Base-by-base conservation (phyloP, 2,113 vertebrate genomes). In the Solea solea region DNA sequence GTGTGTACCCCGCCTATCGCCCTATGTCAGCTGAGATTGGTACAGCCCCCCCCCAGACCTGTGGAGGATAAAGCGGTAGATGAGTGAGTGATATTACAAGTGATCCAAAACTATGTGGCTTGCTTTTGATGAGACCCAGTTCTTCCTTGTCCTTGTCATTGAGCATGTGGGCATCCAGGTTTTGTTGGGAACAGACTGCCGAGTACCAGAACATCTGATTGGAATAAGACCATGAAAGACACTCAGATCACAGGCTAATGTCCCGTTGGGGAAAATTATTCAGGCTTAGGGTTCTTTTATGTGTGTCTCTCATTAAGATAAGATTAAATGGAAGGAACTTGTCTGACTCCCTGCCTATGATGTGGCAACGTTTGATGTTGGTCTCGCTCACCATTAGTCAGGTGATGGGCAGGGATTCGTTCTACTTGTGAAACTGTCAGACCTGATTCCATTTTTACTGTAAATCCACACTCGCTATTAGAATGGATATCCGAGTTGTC, bases 191-290 rank as follows among this genome's bases (percentile, higher is more conserved):
- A 61, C 76, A 72, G 76, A 60, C 67, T 77, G 79, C 79, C 68
- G 50, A 83, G 72, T 57, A 76, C 77, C 62, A 16, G 57, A 52
- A 61, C 65, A 68, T 84, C 74, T 80, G 82, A 87, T 82, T 84
- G 79, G 74, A 82, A 83, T 86, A 82, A 88, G 84, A 87, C 77
- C 83, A 91, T 87, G 74, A 89, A 90, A 90, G 80, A 89, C 72
- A 13, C 84, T 89, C 69, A 81, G 84, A 91, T 92, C 88, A 92
- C 85, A 90, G 81, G 83, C 82, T 65, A 44, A 64, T 66, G 66
- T 86, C 68, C 74, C 85, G 84, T 86, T 89, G 84, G 82, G 86
- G 90, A 84, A 91, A 90, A 91, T 88, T 78, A 87, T 78, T 80
- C 28, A 12, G 77, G 40, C 74, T 76, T 67, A 56, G 72, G 69